Base-by-base conservation (phyloP, 2,888 invertebrate genomes). In the Heterodera filipjevi region DNA sequence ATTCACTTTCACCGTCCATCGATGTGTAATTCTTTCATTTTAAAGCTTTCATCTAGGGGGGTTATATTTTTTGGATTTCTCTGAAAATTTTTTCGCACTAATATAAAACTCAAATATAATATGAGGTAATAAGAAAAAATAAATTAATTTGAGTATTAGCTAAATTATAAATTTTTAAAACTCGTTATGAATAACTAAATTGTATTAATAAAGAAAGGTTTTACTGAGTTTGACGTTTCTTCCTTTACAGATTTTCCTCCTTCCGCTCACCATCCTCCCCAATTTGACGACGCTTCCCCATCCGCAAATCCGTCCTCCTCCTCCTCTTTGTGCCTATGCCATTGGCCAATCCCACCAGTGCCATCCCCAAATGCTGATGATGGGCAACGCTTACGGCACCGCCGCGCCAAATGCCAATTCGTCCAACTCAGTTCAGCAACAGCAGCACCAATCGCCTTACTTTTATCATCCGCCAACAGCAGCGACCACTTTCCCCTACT, bases 301-400 rank as follows among this genome's bases (percentile, higher is more conserved):
- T 49, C 49, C 49, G 19, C 49, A 3, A 49, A 19, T 27, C 59
- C 59, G 10, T 59, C 59, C 10, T 59, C 27, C 59, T 49, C 49
- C 3, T 49, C 19, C n/a, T 22, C 59, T 27, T n/a, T 0, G 27
- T n/a, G 10, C 59, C 53, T 53, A 53, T 53, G 5, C 59, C 59
- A 59, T 59, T n/a, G 27, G 59, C 59, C 59, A 59, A 59, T 27
- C n/a, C 59, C 59, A n/a, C 22, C 59, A 59, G 12, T 3, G 16
- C 27, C 27, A 66, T 66, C 66, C 22, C 22, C 66, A 68, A 32
- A 35, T 68, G 68, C 33, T 68, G 10, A 14, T 14, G 35, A 68
- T 68, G 68, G 68, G 68, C 35, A 68, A 68, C 33, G 27, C n/a
- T n/a, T 68, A 32, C 68, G 68, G 68, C 68, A 35, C 68, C 33